Conservation (phyloP, 2,797 vertebrate species). For the Mormyrus proboscirostris region DNA sequence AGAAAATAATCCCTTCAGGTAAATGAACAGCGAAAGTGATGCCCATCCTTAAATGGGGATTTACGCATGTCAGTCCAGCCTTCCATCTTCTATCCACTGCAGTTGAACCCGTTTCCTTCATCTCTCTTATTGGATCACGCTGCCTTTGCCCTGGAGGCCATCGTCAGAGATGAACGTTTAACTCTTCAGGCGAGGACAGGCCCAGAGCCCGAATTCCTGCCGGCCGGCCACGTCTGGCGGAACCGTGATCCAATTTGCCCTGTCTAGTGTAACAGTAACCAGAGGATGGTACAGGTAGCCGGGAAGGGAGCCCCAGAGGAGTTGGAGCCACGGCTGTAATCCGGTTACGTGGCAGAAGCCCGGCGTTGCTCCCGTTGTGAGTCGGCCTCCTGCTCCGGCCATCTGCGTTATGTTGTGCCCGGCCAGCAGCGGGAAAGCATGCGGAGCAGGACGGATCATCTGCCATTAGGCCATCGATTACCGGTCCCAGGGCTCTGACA, state of each 20-base stretch:
- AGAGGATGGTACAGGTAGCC: constrained; percentile 50
- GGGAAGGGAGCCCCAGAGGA: constrained; percentile 56
- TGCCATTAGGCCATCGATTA: constrained; percentile 69
- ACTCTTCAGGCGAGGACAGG: constrained; percentile 49
- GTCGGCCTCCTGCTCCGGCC: constrained; percentile 48
- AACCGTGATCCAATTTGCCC: constrained; percentile 56
- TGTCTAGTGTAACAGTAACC: constrained; percentile 26
- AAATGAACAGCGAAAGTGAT: background rate
- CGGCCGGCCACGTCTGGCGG: constrained; percentile 47
- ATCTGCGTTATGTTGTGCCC: constrained; percentile 45
- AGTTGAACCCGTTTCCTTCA: background rate
- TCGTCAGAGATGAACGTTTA: constrained; percentile 40
- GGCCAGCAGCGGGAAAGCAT: constrained; percentile 41
- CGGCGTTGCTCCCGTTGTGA: constrained; percentile 47
- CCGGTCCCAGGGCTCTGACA: constrained; percentile 61
- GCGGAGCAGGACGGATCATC: constrained; percentile 53
- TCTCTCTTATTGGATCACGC: constrained; percentile 40
- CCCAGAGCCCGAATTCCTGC: constrained; percentile 47
- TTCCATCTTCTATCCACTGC: background rate
- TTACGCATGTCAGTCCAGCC: background rate
- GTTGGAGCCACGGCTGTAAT: constrained; percentile 56
- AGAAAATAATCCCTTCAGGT: background rate
- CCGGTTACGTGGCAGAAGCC: constrained; percentile 53
- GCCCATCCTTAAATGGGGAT: background rate
- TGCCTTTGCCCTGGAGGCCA: constrained; percentile 37